These are phyloP conservation scores for Trichonephila clavipes DNA, from an alignment of 1,140 invertebrate species.

Conservation along the genomic window DNA sequence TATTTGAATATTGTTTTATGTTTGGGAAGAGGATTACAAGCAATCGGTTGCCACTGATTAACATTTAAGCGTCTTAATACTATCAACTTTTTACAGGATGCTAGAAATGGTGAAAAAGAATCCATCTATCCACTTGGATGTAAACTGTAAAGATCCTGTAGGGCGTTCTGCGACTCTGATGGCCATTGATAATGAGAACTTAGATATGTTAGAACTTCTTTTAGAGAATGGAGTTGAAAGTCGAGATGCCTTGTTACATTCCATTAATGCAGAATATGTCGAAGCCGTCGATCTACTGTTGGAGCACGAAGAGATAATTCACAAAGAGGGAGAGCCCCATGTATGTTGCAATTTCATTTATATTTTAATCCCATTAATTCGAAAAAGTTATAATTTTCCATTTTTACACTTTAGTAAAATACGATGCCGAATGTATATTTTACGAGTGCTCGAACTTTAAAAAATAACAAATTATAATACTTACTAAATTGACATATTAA, in stretches of 20 bases:
- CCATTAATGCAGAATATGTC: slow-evolving; percentile 98
- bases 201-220: slow-evolving; percentile 98
- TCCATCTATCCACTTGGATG: slow-evolving; percentile 85
- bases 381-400: background rate
- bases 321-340: slow-evolving; percentile 88
- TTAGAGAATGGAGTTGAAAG: slow-evolving; percentile 92
- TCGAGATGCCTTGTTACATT: slow-evolving; percentile 95
- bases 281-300: slow-evolving; percentile 97
- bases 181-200: slow-evolving; percentile 99
- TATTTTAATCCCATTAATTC: background rate
- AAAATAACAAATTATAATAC: too few relatives aligned
- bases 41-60: too few relatives aligned
- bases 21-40: too few relatives aligned
- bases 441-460: too few relatives aligned
- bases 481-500: too few relatives aligned
- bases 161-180: slow-evolving; percentile 94
- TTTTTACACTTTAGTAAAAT: too few relatives aligned
- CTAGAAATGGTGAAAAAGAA: slow-evolving; percentile 64
- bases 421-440: too few relatives aligned
- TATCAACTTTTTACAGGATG: slow-evolving; percentile 44
- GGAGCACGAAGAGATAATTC: slow-evolving; percentile 92
- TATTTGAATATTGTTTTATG: too few relatives aligned
- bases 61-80: background rate
- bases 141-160: slow-evolving; percentile 98
- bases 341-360: slow-evolving; percentile 82